Evolutionary conservation across 2,888 invertebrate genomes (phyloP), one percentile per base, ranked within the genome.

Genomic region (Cloeon dipterum): DNA sequence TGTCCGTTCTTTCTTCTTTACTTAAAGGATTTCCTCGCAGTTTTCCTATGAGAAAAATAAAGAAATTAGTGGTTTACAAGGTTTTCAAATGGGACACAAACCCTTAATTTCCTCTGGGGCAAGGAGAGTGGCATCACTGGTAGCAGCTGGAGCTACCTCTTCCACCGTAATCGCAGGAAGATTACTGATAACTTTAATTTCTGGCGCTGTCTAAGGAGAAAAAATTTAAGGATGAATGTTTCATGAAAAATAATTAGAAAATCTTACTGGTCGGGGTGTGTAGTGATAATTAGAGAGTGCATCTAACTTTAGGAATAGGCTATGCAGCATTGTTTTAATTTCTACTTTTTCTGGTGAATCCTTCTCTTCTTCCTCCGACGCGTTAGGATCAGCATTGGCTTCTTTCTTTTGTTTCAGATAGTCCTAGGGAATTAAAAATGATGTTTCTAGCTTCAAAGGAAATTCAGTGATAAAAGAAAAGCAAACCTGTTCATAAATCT

Each of bases 271-370:
- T 61, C 76, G 83, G 0, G 96, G 94, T 32, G 89, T 89, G 50
- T 81, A 96, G 55, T 93, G 85, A 57, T 79, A 93, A 55, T 96
- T 91, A 1, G 81, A 78, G 11, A 98, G 61, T 0, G 93, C 83
- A 58, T 96, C 91, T 26, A 98, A 61, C 55, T 93, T 81, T 1
- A 65, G 54, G 50, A 94, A 91, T 4, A 98, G 53, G 1, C 65
- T 60, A 10, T 62, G 61, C 76, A 93, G 78, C 45, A 69, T 59
- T 39, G 68, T 63, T 44, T 70, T 68, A 21, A 96, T 78, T 55
- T 78, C 74, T 41, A 66, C 71, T 49, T 91, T 85, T 41, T 71
- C 67, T 46, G 77, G 71, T 0, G 81, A 74, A 52, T 59, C 56
- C 37, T 48, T 50, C 35, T 55, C 53, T 34, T 75, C 75, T 32